Conservation (phyloP, 2,113 vertebrate species). For the Podarcis cretensis region DNA sequence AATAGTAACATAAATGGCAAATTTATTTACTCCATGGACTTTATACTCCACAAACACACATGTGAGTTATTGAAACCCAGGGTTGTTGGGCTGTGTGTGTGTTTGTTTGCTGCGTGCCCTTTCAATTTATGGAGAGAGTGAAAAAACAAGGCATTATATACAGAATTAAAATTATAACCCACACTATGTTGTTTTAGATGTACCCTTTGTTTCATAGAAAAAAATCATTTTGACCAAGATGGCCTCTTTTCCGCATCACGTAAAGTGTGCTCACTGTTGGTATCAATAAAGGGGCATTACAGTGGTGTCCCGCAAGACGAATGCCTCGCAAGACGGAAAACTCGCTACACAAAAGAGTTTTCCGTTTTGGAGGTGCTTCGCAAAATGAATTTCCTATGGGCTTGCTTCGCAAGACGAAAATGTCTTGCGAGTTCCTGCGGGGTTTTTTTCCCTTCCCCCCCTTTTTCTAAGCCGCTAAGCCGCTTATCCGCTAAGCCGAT, state of each 20-base stretch:
- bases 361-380: too few relatives aligned
- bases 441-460: too few relatives aligned
- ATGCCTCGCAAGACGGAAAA: too few relatives aligned
- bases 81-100: not conserved
- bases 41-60: not conserved
- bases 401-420: too few relatives aligned
- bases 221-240: not conserved
- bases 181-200: not conserved
- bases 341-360: too few relatives aligned
- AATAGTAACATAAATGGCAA: not conserved
- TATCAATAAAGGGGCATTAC: not conserved
- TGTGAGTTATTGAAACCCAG: slow-evolving; percentile 11
- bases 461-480: too few relatives aligned
- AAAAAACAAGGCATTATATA: accelerated
- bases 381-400: too few relatives aligned
- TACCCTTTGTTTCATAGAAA: not conserved
- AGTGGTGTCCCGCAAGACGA: too few relatives aligned
- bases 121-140: not conserved
- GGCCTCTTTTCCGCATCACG: too few relatives aligned
- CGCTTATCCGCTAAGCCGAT: too few relatives aligned
- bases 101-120: not conserved
- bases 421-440: too few relatives aligned
- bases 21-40: not conserved
- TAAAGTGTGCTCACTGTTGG: not conserved
- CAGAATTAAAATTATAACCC: not conserved